Evolutionary conservation across 2,797 vertebrate species (phyloP).

Genomic region (Spinibarbus caldwelli): DNA sequence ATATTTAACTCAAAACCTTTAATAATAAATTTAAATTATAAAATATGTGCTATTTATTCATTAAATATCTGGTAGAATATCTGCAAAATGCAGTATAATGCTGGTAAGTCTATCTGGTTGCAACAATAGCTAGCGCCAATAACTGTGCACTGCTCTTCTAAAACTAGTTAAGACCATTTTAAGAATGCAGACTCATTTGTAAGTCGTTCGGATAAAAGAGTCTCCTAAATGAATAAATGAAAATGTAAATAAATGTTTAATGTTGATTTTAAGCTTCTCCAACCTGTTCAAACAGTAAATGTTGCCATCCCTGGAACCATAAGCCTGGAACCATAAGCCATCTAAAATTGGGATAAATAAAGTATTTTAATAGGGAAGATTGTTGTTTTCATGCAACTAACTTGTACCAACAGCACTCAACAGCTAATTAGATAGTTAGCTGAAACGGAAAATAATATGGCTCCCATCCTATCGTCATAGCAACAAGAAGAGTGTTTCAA

Average conservation of each 20-base stretch:
- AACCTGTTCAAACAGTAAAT: not conserved
- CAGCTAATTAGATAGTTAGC: slow-evolving; percentile 25
- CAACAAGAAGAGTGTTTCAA: slow-evolving; percentile 15
- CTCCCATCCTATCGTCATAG: slow-evolving; percentile 23
- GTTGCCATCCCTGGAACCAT: not conserved
- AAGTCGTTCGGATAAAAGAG: not conserved
- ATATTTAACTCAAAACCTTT: too few species aligned
- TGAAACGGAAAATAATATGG: slow-evolving; percentile 31
- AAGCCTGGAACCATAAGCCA: too few species aligned
- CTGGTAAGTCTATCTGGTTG: too few species aligned
- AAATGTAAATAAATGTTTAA: not conserved
- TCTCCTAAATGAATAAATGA: not conserved
- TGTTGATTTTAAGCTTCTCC: not conserved
- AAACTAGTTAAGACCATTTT: not conserved
- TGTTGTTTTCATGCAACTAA: slow-evolving; percentile 20
- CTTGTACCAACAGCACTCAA: slow-evolving; percentile 24
- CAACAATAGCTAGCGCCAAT: not conserved
- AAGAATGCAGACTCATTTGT: not conserved
- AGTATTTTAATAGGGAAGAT: not conserved
- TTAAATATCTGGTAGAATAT: too few species aligned
- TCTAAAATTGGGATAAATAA: not conserved
- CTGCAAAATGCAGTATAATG: too few species aligned
- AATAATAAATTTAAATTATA: too few species aligned
- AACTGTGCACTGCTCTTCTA: not conserved
- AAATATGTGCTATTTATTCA: too few species aligned